Evolutionary conservation across 92 coral and sea anemone species (phyloP).

Genomic region (Bergia puertoricense): DNA sequence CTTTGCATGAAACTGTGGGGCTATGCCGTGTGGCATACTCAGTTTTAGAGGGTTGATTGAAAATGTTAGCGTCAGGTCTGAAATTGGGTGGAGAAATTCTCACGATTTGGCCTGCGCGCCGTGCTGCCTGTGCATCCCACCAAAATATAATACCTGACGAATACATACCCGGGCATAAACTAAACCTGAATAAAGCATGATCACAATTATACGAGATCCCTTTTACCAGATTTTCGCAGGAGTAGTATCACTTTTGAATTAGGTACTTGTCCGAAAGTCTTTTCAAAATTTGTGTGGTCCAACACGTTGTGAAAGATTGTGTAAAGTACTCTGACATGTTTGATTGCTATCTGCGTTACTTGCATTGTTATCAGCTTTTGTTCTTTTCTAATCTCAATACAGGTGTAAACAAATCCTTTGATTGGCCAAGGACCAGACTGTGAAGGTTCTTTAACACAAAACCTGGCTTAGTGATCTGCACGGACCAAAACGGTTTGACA

Average conservation of each 20-base stretch:
- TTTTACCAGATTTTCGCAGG: background rate
- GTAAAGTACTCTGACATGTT: background rate
- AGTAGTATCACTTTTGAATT: no score
- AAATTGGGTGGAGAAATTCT: no score
- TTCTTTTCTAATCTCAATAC: background rate
- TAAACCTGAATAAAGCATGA: background rate
- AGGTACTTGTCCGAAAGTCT: background rate
- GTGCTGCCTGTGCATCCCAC: no score
- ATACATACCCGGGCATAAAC: no score
- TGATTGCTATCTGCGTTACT: background rate
- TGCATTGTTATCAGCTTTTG: background rate
- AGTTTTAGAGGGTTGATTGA: no score
- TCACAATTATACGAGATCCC: background rate
- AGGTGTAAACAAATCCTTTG: conserved; percentile 15
- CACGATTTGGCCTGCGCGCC: no score
- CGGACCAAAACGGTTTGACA: background rate
- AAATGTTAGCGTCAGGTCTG: no score
- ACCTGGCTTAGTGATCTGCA: background rate
- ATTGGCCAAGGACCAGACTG: background rate
- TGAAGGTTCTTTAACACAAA: background rate
- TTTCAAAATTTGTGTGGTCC: background rate
- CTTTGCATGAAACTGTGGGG: no score
- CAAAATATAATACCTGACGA: no score
- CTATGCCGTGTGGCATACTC: no score
- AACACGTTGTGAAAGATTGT: background rate